Evolutionary conservation across 2,113 vertebrate genomes (phyloP).

Genomic region (Quiscalus mexicanus): DNA sequence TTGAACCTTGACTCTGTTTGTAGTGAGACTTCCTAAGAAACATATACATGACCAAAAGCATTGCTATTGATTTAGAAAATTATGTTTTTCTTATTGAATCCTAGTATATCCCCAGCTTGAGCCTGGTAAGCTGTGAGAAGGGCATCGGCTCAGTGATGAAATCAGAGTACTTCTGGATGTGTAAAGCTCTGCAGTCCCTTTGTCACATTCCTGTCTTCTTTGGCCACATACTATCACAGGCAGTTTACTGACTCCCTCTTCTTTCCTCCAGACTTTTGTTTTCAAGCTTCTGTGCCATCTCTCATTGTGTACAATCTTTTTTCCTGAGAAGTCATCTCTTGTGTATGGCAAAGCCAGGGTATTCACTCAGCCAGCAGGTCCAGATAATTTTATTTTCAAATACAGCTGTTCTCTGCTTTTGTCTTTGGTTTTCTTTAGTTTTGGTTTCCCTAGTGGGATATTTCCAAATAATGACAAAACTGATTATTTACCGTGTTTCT

Average conservation of each 20-base stretch:
- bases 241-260: not conserved
- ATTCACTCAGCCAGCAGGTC: not conserved
- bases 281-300: not conserved
- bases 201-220: not conserved
- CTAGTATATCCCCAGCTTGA: not conserved
- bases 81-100: not conserved
- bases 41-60: not conserved
- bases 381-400: not conserved
- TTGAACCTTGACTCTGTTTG: not conserved
- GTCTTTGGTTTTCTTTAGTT: not conserved
- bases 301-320: not conserved
- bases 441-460: not conserved
- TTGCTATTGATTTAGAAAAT: not conserved
- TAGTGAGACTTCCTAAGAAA: not conserved
- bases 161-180: not conserved
- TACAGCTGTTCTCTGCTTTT: not conserved
- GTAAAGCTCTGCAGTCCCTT: not conserved
- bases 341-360: not conserved
- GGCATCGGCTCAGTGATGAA: fast-evolving
- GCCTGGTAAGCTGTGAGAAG: not conserved
- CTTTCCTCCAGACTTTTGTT: not conserved
- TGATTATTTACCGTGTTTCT: not conserved
- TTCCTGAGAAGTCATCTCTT: not conserved
- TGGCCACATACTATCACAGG: not conserved
- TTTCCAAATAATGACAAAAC: not conserved